Evolutionary conservation across 2,888 invertebrate genomes (phyloP), one percentile per base, ranked within the genome.

Genomic region (Epirrhoe tristata): DNA sequence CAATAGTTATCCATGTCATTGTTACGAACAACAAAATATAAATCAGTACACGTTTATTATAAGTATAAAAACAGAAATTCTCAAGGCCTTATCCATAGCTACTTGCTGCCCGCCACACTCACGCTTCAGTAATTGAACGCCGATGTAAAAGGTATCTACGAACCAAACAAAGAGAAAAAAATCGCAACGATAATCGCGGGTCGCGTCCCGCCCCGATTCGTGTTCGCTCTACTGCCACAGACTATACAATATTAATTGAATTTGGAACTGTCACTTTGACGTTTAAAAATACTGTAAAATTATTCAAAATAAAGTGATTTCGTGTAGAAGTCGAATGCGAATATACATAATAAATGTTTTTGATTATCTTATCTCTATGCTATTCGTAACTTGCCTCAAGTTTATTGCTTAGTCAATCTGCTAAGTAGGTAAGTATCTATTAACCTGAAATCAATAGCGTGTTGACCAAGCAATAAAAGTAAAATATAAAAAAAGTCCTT

Each of bases 81-180:
- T 48, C 6, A 24, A 24, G 24, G 71, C 61, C 80, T 16, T 76
- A 82, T 90, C 92, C 84, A 84, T 57, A 77, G 34, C 66, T 83
- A 48, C 50, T 75, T 63, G 60, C 53, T 79, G 74, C 61, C 69
- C 74, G 77, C 82, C 81, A 77, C 85, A 86, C 83, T 86, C 87
- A 84, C 86, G 87, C 86, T 84, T 85, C 89, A 81, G 91, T 93
- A 92, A 93, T 92, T 92, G 92, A 92, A 92, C 93, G 91, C 89
- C 91, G 88, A 91, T 93, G 93, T 93, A 90, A 92, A 92, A 93
- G 90, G 91, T 90, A 91, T 92, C 92, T 91, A 92, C 92, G 90
- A 84, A 79, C 85, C 88, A 89, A 89, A 90, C 78, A 81, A 81
- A 88, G 88, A 82, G 68, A 74, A 72, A 71, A 63, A 67, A 65